phyloP scores from a whole-genome alignment of 37 sponge, comb jelly and placozoan species.

The Bolinopsis microptera region DNA sequence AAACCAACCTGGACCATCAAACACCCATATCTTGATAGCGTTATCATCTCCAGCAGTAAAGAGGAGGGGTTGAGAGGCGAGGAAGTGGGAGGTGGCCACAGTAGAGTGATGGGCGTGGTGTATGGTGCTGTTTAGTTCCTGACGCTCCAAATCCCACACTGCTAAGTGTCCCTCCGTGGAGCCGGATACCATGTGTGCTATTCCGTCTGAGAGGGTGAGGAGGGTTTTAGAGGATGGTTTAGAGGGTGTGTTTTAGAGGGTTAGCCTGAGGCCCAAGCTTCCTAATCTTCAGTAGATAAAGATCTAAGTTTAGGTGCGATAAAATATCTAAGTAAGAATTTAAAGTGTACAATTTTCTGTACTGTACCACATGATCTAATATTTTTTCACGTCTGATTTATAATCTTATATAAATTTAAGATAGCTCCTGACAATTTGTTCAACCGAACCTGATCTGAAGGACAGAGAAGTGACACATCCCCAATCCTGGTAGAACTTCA shows the following conservation, averaged over 20 bases:
- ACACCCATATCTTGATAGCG: slow-evolving; percentile 92
- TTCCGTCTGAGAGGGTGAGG: slow-evolving; percentile 72
- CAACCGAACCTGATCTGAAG: slow-evolving; percentile 94
- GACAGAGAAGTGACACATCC: slow-evolving; percentile 82
- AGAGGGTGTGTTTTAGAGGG: background rate
- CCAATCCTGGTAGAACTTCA: slow-evolving; percentile 96
- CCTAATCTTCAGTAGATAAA: too few species aligned
- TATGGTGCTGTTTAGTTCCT: slow-evolving; percentile 67
- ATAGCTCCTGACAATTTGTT: too few species aligned
- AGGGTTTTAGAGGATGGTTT: background rate
- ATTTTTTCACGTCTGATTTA: too few species aligned
- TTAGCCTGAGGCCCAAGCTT: too few species aligned
- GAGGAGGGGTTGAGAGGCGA: slow-evolving; percentile 82
- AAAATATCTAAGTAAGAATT: too few species aligned
- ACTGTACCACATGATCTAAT: too few species aligned
- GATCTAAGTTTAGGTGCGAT: too few species aligned
- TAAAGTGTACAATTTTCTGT: too few species aligned
- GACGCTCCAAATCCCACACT: slow-evolving; percentile 88
- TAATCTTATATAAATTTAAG: too few species aligned
- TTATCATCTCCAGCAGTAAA: slow-evolving; percentile 88
- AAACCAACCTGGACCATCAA: slow-evolving; percentile 71
- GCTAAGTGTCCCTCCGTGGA: slow-evolving; percentile 87
- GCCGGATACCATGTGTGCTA: slow-evolving; percentile 76
- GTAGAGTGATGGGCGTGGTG: background rate
- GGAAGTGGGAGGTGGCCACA: slow-evolving; percentile 64